Percentiles rank a stretch among this genome's conserved stretches.
Conservation (phyloP, 2,113 vertebrate genomes). For the Sinocyclocheilus rhinocerous region DNA sequence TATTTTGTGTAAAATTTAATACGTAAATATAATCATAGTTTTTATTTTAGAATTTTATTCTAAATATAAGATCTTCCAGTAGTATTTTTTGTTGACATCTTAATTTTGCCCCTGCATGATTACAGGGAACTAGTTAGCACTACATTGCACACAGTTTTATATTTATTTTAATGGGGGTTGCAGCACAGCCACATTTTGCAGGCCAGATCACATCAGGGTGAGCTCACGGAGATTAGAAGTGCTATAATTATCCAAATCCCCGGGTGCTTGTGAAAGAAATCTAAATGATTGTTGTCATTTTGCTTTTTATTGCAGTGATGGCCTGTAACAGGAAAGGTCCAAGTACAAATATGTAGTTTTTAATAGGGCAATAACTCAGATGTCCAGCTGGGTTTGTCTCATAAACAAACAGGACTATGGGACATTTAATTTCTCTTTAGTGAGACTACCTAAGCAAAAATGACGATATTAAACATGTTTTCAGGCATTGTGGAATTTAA, state of each 20-base stretch:
- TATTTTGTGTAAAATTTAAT: not conserved
- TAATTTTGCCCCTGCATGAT: not conserved
- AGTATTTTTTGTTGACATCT: not conserved
- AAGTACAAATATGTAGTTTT: constrained; percentile 68
- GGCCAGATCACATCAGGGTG: constrained; percentile 20
- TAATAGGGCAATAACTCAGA: constrained; percentile 81
- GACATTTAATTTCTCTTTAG: constrained; percentile 16
- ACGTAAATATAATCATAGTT: not conserved
- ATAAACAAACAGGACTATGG: constrained; percentile 13
- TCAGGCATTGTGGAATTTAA: constrained; percentile 10
- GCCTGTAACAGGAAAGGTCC: constrained; percentile 61
- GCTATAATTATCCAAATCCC: constrained; percentile 57
- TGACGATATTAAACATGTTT: constrained; percentile 6
- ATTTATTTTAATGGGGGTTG: not conserved
- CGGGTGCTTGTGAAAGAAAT: constrained; percentile 55
- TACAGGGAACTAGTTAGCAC: not conserved
- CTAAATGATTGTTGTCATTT: constrained; percentile 72
- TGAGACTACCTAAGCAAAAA: constrained; percentile 4
- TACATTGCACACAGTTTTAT: not conserved
- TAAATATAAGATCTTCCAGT: too few species aligned
- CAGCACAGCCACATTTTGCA: not conserved
- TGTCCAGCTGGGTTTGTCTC: constrained; percentile 59
- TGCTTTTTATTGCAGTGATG: constrained; percentile 60
- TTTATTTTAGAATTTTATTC: too few species aligned
- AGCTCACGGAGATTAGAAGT: constrained; percentile 55